A percentile compares a stretch with the other conserved stretches of the same genome.
Evolutionary conservation across 2,113 vertebrate genomes (phyloP).

Genomic region (Halichoerus grypus): DNA sequence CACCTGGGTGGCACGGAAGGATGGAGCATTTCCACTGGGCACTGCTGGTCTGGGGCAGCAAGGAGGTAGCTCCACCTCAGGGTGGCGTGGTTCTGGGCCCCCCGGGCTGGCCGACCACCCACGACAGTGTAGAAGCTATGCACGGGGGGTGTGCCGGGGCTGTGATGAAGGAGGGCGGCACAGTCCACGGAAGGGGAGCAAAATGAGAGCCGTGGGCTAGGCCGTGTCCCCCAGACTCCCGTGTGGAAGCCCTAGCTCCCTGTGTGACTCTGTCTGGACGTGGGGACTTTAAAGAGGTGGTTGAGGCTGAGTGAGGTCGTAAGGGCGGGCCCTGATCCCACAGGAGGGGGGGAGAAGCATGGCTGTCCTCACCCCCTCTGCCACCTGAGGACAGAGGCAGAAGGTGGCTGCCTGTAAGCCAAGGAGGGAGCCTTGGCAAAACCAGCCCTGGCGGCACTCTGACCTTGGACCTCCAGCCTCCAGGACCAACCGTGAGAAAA

Average conservation of each 20-base stretch:
- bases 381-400: not conserved
- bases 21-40: too few species aligned
- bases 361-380: not conserved
- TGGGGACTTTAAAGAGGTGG: not conserved
- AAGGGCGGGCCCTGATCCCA: not conserved
- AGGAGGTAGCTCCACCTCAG: not conserved
- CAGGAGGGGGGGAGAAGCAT: not conserved
- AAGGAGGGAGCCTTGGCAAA: not conserved
- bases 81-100: not conserved
- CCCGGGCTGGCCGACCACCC: not conserved
- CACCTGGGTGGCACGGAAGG: too few species aligned
- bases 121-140: not conserved
- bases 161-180: not conserved
- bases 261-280: fast-evolving
- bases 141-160: too few species aligned
- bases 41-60: not conserved
- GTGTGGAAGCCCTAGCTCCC: too few species aligned
- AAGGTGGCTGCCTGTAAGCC: not conserved
- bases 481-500: not conserved
- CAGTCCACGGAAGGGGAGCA: not conserved
- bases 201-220: not conserved
- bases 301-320: not conserved
- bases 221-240: not conserved
- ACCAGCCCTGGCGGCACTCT: not conserved
- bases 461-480: not conserved